A percentile compares a stretch with the other conserved stretches of the same genome.
phyloP scores from a whole-genome alignment of 2,113 vertebrate species.

The Scalopus aquaticus region DNA sequence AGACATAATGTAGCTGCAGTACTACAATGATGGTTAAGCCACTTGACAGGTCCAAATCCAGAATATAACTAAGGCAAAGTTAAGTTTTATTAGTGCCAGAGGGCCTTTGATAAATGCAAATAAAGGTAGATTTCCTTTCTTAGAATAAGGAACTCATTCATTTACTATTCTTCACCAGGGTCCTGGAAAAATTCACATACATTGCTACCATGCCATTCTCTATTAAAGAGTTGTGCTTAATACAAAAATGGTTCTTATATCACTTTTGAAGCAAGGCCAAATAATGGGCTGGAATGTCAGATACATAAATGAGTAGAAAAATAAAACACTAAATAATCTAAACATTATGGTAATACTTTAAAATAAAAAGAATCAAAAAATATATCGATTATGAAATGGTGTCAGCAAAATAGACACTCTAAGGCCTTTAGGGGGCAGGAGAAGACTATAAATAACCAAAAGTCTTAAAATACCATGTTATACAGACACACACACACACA shows the following conservation, averaged over 20 bases:
- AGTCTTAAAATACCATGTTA: conserved; percentile 17
- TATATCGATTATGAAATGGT: conserved; percentile 63
- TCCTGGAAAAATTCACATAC: conserved; percentile 81
- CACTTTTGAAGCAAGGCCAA: conserved; percentile 85
- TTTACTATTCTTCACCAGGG: conserved; percentile 77
- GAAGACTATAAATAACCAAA: conserved; percentile 93
- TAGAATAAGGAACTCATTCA: conserved; percentile 75
- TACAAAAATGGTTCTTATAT: conserved; percentile 79
- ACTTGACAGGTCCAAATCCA: conserved; percentile 81
- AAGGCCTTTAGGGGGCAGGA: conserved; percentile 99
- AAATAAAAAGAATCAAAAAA: conserved; percentile 64
- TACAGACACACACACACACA: neutral
- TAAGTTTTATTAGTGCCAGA: conserved; percentile 67
- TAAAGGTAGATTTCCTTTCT: conserved; percentile 78
- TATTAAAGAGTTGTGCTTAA: conserved; percentile 77
- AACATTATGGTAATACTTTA: conserved; percentile 74
- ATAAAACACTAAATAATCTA: conserved; percentile 88
- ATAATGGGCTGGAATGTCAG: conserved; percentile 86
- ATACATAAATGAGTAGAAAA: conserved; percentile 85
- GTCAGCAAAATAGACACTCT: conserved; percentile 77
- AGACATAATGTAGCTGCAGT: conserved; percentile 53
- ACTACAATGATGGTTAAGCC: conserved; percentile 75
- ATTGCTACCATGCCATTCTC: conserved; percentile 70
- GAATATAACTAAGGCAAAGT: conserved; percentile 83
- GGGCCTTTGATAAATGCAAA: conserved; percentile 82